Evolutionary conservation across 2,113 vertebrate genomes (phyloP).

Genomic region (Grus americana): DNA sequence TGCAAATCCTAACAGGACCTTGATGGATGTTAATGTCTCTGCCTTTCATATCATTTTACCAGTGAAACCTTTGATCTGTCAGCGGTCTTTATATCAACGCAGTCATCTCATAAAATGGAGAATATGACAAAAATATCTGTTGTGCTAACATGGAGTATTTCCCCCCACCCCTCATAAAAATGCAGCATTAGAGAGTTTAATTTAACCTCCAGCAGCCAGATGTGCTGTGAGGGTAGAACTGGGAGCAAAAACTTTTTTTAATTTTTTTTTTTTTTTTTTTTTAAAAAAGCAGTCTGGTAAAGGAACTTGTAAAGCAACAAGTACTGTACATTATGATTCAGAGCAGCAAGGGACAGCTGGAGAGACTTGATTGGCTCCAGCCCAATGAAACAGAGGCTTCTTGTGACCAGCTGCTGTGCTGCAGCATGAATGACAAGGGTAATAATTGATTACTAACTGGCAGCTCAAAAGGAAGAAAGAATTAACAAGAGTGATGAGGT

Average conservation of each 20-base stretch:
- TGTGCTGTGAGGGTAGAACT: slow-evolving; percentile 73
- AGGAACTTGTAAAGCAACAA: slow-evolving; percentile 77
- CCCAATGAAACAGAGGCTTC: slow-evolving; percentile 82
- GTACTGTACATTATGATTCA: slow-evolving; percentile 76
- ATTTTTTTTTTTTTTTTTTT: not conserved
- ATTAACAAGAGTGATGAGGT: slow-evolving; percentile 66
- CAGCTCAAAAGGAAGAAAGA: slow-evolving; percentile 79
- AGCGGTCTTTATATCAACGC: slow-evolving; percentile 79
- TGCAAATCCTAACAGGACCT: slow-evolving; percentile 87
- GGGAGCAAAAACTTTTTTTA: slow-evolving; percentile 69
- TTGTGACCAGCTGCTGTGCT: slow-evolving; percentile 86
- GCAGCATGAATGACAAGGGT: slow-evolving; percentile 86
- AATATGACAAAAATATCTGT: slow-evolving; percentile 62
- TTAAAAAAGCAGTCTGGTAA: slow-evolving; percentile 24
- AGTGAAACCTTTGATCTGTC: slow-evolving; percentile 86
- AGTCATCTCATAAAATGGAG: slow-evolving; percentile 78
- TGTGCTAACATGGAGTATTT: not conserved
- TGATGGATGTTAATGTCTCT: slow-evolving; percentile 89
- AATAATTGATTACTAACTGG: slow-evolving; percentile 88
- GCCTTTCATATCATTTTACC: slow-evolving; percentile 89
- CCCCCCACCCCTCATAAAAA: slow-evolving; percentile 13
- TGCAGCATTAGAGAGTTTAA: not conserved
- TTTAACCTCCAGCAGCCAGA: slow-evolving; percentile 51
- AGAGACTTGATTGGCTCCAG: slow-evolving; percentile 82
- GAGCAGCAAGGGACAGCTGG: slow-evolving; percentile 84